phyloP scores from a whole-genome alignment of 2,888 invertebrate genomes.

The Andrena bicolor region DNA sequence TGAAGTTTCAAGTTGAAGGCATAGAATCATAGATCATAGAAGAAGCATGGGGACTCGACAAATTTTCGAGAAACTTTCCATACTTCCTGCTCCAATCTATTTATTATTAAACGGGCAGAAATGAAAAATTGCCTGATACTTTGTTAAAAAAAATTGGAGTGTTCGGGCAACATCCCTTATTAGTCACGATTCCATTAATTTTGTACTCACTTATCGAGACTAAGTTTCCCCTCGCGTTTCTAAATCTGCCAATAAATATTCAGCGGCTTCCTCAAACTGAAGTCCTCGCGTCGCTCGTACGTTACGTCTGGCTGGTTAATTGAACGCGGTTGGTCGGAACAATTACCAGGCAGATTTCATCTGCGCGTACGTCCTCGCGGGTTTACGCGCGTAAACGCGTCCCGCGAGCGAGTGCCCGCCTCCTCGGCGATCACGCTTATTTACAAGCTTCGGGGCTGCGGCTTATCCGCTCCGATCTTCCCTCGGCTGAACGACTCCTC shows the following conservation, averaged over 20 bases:
- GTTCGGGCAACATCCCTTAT: too few relatives aligned
- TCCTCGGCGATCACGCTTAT: conserved; percentile 70
- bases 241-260: conserved; percentile 46
- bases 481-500: conserved; percentile 70
- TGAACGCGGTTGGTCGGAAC: conserved; percentile 40
- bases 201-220: not conserved
- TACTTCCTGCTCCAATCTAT: too few relatives aligned
- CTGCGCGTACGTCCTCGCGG: conserved; percentile 29
- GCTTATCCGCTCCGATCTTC: conserved; percentile 70
- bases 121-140: too few relatives aligned
- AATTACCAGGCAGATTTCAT: conserved; percentile 53
- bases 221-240: not conserved
- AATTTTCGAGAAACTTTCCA: too few relatives aligned
- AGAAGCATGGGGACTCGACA: too few relatives aligned
- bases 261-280: conserved; percentile 13
- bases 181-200: not conserved
- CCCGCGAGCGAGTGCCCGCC: conserved; percentile 24
- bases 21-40: too few relatives aligned
- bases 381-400: conserved; percentile 33
- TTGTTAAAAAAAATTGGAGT: too few relatives aligned
- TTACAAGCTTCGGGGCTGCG: conserved; percentile 61
- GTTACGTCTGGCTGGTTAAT: conserved; percentile 37
- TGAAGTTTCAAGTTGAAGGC: too few relatives aligned
- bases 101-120: too few relatives aligned
- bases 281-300: not conserved